Evolutionary conservation across 2,113 vertebrate species (phyloP).

Genomic region (Ranitomeya variabilis): DNA sequence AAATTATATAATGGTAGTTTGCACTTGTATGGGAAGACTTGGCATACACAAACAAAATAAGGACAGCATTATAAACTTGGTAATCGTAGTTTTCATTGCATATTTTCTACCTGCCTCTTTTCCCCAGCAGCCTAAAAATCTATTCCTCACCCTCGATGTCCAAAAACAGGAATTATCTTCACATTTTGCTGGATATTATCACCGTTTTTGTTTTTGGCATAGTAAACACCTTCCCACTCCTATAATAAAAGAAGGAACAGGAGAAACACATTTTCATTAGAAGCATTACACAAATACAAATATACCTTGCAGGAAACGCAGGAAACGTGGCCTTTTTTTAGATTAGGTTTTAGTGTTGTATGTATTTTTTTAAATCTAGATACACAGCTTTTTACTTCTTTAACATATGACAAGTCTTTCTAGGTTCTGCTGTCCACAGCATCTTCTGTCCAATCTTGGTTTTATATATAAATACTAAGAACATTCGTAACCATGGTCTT

Average conservation of each 20-base stretch:
- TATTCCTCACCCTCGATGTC: constrained; percentile 93
- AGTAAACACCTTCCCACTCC: constrained; percentile 98
- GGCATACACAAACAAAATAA: too few relatives aligned
- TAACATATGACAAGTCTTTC: neutral
- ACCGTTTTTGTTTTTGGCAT: constrained; percentile 93
- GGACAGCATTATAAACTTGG: neutral
- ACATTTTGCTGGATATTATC: constrained; percentile 95
- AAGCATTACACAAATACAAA: neutral
- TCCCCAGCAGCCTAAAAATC: neutral
- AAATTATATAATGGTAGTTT: too few relatives aligned
- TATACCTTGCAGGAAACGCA: neutral
- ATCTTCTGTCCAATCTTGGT: neutral
- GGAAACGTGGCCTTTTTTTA: too few relatives aligned
- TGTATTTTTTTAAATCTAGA: too few relatives aligned
- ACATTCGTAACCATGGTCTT: constrained; percentile 58
- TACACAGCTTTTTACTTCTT: too few relatives aligned
- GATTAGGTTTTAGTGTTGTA: too few relatives aligned
- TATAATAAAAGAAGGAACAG: constrained; percentile 60
- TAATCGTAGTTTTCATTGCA: neutral
- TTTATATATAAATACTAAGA: neutral
- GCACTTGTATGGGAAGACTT: too few relatives aligned
- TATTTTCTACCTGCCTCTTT: neutral
- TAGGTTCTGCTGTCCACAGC: neutral
- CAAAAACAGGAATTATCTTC: constrained; percentile 95
- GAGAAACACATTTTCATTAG: neutral